Conservation (phyloP, 2,888 invertebrate species). For the Criorhina ranunculi region DNA sequence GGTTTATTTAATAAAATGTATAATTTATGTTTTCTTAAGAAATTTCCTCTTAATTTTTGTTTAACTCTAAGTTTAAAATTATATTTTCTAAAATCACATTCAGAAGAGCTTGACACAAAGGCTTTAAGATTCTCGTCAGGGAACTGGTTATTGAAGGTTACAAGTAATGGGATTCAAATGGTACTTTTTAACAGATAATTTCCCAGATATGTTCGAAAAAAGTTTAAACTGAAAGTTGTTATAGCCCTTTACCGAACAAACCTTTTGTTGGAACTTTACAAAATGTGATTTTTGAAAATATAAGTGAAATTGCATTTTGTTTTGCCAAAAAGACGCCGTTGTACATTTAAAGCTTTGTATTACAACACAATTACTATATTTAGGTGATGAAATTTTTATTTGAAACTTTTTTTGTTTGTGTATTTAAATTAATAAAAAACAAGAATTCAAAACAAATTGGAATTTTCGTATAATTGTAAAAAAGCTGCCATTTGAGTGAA, state of each 20-base stretch:
- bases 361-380: constrained; percentile 59
- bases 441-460: background rate
- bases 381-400: constrained; percentile 25
- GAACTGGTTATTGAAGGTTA: background rate
- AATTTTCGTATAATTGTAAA: background rate
- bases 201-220: constrained; percentile 50
- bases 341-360: constrained; percentile 65
- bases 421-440: background rate
- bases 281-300: constrained; percentile 16
- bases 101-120: background rate
- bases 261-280: constrained; percentile 7
- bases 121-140: background rate
- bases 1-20: constrained; percentile 9
- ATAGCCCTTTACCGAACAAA: background rate
- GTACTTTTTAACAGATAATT: background rate
- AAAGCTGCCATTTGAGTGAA: background rate
- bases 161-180: background rate
- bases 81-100: constrained; percentile 21
- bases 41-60: constrained; percentile 50
- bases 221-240: background rate
- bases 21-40: constrained; percentile 16
- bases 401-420: background rate
- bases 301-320: constrained; percentile 15
- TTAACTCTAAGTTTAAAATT: constrained; percentile 10
- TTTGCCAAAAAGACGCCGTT: constrained; percentile 33